A percentile compares a stretch with the other conserved stretches of the same genome.
Evolutionary conservation across 1,140 invertebrate species (phyloP).

Genomic region (Trinorchestia longiramus): DNA sequence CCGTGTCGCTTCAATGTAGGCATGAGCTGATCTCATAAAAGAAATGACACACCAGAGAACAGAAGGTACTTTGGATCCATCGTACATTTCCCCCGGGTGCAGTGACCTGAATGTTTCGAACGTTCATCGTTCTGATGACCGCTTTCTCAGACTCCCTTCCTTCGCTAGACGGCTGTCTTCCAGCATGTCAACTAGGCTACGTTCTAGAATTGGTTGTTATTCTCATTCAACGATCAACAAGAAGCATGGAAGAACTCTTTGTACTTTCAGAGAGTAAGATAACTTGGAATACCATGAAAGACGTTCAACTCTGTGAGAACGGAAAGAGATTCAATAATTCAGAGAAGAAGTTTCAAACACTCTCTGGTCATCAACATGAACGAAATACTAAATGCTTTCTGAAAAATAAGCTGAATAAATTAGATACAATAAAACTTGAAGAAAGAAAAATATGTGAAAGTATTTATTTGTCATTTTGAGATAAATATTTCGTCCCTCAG

Average conservation of each 20-base stretch:
- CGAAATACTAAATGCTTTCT: no score
- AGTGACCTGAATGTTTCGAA: background rate
- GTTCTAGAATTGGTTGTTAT: background rate
- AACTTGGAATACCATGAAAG: background rate
- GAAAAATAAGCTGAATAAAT: no score
- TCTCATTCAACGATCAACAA: background rate
- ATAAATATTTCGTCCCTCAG: no score
- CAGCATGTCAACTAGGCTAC: background rate
- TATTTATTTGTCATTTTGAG: no score
- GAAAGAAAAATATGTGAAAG: no score
- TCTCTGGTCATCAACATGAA: no score
- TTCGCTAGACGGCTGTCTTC: background rate
- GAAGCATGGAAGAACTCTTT: background rate
- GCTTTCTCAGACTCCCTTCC: background rate
- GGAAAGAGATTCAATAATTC: background rate
- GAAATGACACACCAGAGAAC: background rate
- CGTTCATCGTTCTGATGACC: background rate
- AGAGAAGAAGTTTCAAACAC: no score
- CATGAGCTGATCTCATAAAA: background rate
- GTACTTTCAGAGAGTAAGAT: background rate
- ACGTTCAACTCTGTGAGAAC: background rate
- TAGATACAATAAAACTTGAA: no score
- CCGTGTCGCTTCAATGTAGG: background rate
- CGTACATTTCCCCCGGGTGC: background rate
- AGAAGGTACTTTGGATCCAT: background rate